Base-by-base conservation (phyloP, 2,888 invertebrate genomes). In the Drosophila mettleri region DNA sequence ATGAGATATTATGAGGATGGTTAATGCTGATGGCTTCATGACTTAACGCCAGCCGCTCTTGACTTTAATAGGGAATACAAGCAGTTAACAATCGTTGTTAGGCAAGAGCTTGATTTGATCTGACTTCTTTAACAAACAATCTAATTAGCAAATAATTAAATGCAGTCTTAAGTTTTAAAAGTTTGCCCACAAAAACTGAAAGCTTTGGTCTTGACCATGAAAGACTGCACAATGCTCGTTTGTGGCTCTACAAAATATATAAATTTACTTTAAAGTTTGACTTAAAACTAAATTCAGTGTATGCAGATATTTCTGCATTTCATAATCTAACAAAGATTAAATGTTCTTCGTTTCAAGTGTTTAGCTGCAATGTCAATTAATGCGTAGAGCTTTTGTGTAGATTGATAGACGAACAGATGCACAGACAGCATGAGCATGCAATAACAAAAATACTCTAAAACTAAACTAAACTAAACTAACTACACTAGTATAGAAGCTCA, bases 1-100 rank as follows among this genome's bases (percentile, higher is more conserved):
- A 39, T 67, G 46, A 66, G 43, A 34, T 49, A 27, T 20, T 24
- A 24, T 49, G 33, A 41, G 64, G 27, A 49, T 43, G 65, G 20
- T 31, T 8, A 36, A 29, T 29, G 7, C 36, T 49, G 24, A 27
- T 43, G 14, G 27, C 22, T 20, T 9, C 3, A 9, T n/a, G 33
- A 51, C 22, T 51, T 5, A 33, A 16, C 3, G 8, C 7, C n/a
- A 39, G 14, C 16, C 5, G 39, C 45, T 12, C 22, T 31, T 10
- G 36, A 48, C 39, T 20, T 39, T 10, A 2, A 39, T 9, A n/a
- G 5, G 31, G 24, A 33, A 33, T 27, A 18, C 36, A 61, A 38
- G 18, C 9, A 22, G 7, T 12, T 12, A 12, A 1, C 38, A 12
- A 9, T 22, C 31, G 16, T 29, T 29, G 16, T n/a, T 10, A 18